A percentile compares a stretch with the other conserved stretches of the same genome.
phyloP scores from a whole-genome alignment of 2,113 vertebrate species.

The Isurus oxyrinchus region DNA sequence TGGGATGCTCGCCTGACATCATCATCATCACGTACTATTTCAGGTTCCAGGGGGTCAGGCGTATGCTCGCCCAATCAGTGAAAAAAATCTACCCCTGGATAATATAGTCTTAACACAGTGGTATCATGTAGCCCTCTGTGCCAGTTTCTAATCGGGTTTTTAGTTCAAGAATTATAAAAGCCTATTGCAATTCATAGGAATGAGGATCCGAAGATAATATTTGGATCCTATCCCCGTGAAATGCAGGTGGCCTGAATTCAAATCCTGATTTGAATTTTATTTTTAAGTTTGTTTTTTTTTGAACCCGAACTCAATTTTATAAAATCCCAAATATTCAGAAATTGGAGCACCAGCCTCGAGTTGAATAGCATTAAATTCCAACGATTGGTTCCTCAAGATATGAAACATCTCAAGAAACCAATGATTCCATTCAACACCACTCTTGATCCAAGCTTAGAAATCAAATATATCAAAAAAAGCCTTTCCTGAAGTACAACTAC shows the following conservation, averaged over 20 bases:
- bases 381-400: neutral
- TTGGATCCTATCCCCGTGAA: neutral
- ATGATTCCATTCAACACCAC: neutral
- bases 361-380: neutral
- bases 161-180: neutral
- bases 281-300: neutral
- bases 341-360: neutral
- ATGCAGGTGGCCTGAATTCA: neutral
- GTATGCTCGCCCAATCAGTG: too few species aligned
- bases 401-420: neutral
- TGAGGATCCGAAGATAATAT: neutral
- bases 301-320: neutral
- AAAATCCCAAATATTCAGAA: neutral
- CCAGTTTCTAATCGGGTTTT: neutral
- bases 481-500: neutral
- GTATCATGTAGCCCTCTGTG: neutral
- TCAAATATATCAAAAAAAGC: neutral
- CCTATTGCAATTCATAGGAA: neutral
- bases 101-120: neutral
- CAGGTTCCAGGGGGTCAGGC: too few species aligned
- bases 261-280: neutral
- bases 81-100: neutral
- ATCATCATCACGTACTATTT: too few species aligned
- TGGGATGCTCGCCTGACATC: too few species aligned
- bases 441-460: neutral